phyloP scores from a whole-genome alignment of 2,888 invertebrate species.

The Drosophila algonquin region DNA sequence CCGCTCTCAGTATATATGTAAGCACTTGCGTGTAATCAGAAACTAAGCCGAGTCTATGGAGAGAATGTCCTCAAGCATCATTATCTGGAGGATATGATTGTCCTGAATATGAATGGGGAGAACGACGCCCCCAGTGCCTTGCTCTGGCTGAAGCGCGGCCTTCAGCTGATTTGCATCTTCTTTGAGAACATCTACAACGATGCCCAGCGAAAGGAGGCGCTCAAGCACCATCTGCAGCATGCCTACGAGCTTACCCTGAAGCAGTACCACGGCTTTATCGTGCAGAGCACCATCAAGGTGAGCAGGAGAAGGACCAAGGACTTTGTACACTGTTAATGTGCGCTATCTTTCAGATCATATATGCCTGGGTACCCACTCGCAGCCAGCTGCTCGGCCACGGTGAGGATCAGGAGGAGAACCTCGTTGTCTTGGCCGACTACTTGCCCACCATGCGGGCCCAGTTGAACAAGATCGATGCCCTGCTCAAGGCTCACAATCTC shows the following conservation, averaged over 20 bases:
- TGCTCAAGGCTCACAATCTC: slow-evolving; percentile 86
- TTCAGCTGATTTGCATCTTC: slow-evolving; percentile 82
- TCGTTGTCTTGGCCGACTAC: slow-evolving; percentile 83
- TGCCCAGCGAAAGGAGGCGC: slow-evolving; percentile 84
- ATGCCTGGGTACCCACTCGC: slow-evolving; percentile 87
- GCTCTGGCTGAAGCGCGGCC: slow-evolving; percentile 88
- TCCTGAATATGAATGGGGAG: slow-evolving; percentile 86
- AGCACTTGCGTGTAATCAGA: slow-evolving; percentile 84
- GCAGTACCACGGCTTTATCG: slow-evolving; percentile 90
- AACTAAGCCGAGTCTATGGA: slow-evolving; percentile 86
- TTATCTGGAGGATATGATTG: slow-evolving; percentile 89
- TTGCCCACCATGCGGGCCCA: slow-evolving; percentile 86
- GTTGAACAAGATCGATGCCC: slow-evolving; percentile 86
- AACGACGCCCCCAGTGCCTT: slow-evolving; percentile 87
- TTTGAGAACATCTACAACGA: slow-evolving; percentile 83
- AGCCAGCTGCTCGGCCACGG: slow-evolving; percentile 85
- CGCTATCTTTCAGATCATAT: slow-evolving; percentile 85
- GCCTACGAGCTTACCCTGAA: slow-evolving; percentile 90
- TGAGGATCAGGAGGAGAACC: slow-evolving; percentile 83
- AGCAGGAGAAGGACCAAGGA: slow-evolving; percentile 57
- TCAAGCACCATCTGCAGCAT: slow-evolving; percentile 87
- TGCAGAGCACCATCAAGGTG: slow-evolving; percentile 90
- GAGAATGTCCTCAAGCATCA: slow-evolving; percentile 85
- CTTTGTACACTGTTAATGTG: neutral
- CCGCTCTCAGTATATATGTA: neutral